Base-by-base conservation (phyloP, 2,797 vertebrate species). In the Periparus ater region DNA sequence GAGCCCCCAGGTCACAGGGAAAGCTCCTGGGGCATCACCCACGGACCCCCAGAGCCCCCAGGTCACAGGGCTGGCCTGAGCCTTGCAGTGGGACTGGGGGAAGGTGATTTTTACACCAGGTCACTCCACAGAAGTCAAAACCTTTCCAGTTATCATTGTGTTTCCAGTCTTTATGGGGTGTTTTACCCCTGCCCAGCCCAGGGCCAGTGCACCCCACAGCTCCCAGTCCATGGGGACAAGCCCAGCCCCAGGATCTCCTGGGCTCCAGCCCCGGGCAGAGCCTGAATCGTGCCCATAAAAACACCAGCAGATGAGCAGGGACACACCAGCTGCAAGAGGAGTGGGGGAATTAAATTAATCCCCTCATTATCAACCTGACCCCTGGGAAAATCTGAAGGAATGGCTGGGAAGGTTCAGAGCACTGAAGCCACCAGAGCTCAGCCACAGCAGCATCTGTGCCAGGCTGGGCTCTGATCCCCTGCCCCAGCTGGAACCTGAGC, bases 351-450 rank as follows among this genome's bases (percentile, higher is more conserved):
- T 93, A 93, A 91, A 95, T 91, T 95, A 97, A 97, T 97, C 96
- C 95, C 94, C 93, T 97, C 96, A 82, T 96, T 95, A 96, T 91
- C 95, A 96, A 89, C 78, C 90, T 63, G 97, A 96, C 88, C 97
- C 92, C 96, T 74, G 87, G 87, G 91, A 91, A 93, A 92, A 89
- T 85, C 62, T 71, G 96, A 80, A 89, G 96, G 95, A 93, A 92
- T 77, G 93, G 95, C 95, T 87, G 93, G 8, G 88, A 62, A 73
- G 94, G 92, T 73, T 95, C 91, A 2, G 94, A 92, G 92, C 94
- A 27, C 58, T 25, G 13, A 89, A 88, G 95, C 83, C 91, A 88
- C 50, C 63, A 74, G 38, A 40, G 96, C 94, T 96, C 91, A 96
- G 75, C 89, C 80, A 42, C 42, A 73, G 60, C 81, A 81, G 93